Evolutionary conservation across 1,140 invertebrate species (phyloP).

Genomic region (Aphidius gifuensis): DNA sequence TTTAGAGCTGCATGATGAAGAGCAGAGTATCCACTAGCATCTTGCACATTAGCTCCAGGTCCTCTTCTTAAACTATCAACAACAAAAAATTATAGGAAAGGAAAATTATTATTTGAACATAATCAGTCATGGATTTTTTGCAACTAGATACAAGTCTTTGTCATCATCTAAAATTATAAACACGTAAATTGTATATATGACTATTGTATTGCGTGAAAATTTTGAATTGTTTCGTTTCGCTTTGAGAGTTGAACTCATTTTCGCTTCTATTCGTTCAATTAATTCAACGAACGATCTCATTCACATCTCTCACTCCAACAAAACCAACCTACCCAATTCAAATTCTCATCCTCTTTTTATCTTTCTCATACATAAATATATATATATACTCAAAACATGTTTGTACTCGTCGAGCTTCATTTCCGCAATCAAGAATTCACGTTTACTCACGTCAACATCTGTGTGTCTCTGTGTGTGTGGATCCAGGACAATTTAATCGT

Average conservation of each 20-base stretch:
- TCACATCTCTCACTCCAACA: background rate
- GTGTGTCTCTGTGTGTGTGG: background rate
- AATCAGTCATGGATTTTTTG: too few relatives aligned
- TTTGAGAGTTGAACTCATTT: conserved; percentile 17
- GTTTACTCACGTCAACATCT: conserved; percentile 35
- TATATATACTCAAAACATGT: too few relatives aligned
- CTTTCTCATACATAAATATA: background rate
- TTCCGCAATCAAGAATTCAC: conserved; percentile 42
- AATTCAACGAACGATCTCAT: conserved; percentile 24
- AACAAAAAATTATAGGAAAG: conserved; percentile 41
- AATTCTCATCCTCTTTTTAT: background rate
- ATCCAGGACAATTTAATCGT: conserved; percentile 12
- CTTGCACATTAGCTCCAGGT: conserved; percentile 88
- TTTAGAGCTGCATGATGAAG: conserved; percentile 93
- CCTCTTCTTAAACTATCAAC: conserved; percentile 73
- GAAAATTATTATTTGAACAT: background rate
- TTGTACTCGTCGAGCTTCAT: conserved; percentile 24
- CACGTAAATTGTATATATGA: too few relatives aligned
- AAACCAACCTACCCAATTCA: too few relatives aligned
- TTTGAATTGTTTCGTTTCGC: conserved; percentile 21
- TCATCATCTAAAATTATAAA: background rate
- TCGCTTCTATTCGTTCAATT: conserved; percentile 19
- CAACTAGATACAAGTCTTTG: background rate
- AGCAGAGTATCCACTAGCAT: conserved; percentile 90
- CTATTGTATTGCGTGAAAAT: too few relatives aligned